phyloP scores from a whole-genome alignment of 2,113 vertebrate genomes.

The Thunnus maccoyii region DNA sequence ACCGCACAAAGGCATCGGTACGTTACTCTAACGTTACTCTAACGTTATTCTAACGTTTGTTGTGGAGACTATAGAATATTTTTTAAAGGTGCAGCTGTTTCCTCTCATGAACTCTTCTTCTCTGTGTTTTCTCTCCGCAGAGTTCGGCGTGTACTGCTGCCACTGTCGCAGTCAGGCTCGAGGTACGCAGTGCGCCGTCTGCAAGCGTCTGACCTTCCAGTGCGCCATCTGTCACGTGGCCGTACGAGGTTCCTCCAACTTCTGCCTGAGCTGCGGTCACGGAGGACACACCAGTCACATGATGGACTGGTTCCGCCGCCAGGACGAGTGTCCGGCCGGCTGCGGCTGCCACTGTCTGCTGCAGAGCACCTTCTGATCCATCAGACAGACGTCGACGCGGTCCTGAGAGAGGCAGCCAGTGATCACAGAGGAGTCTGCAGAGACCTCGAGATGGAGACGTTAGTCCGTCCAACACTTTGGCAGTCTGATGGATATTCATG shows the following conservation, averaged over 20 bases:
- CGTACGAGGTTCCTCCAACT: conserved; percentile 95
- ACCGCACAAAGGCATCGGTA: conserved; percentile 96
- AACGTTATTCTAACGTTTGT: neutral
- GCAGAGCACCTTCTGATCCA: conserved; percentile 93
- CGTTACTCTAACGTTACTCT: conserved; percentile 24
- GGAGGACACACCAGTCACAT: conserved; percentile 97
- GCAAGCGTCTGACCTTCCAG: conserved; percentile 97
- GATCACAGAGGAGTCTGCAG: no score
- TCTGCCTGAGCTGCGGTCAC: conserved; percentile 97
- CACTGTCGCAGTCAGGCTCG: conserved; percentile 96
- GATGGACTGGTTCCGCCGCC: conserved; percentile 98
- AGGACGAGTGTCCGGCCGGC: conserved; percentile 96
- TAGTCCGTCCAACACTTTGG: no score
- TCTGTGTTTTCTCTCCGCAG: conserved; percentile 73
- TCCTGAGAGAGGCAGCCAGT: no score
- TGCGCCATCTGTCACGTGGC: conserved; percentile 98
- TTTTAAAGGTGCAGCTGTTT: no score
- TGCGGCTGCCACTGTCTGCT: conserved; percentile 96
- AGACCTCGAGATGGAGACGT: no score
- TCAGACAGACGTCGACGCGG: no score
- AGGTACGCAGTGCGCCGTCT: conserved; percentile 93
- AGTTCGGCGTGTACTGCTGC: conserved; percentile 96
- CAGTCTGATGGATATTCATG: no score
- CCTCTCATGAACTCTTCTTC: no score
- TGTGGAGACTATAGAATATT: no score